A percentile compares a stretch with the other conserved stretches of the same genome.
phyloP scores from a whole-genome alignment of 2,113 vertebrate genomes.

The Chionis minor region DNA sequence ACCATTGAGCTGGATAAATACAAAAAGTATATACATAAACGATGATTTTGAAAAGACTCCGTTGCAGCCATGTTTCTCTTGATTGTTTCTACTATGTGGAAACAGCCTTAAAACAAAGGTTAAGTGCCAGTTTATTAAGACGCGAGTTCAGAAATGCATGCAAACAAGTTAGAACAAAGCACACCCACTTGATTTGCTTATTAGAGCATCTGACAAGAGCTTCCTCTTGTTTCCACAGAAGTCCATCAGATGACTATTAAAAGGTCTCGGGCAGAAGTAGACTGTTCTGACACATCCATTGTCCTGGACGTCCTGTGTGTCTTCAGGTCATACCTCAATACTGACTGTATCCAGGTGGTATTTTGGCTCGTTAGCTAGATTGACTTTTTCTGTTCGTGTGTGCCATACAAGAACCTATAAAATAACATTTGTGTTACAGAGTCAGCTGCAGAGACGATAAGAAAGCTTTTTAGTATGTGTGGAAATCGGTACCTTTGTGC shows the following conservation, averaged over 20 bases:
- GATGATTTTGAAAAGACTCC: neutral
- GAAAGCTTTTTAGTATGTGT: neutral
- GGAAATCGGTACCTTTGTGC: conserved; percentile 86
- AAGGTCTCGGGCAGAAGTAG: neutral
- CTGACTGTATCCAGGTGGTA: conserved; percentile 87
- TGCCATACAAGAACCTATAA: conserved; percentile 96
- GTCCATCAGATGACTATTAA: neutral
- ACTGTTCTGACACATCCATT: neutral
- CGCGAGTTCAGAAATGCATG: conserved; percentile 63
- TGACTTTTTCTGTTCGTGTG: conserved; percentile 96
- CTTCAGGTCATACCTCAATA: conserved; percentile 86
- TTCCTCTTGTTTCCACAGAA: conserved; percentile 28
- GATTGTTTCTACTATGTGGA: conserved; percentile 3
- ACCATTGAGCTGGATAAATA: conserved; percentile 43
- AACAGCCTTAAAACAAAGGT: conserved; percentile 47
- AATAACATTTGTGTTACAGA: neutral
- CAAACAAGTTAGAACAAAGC: conserved; percentile 63
- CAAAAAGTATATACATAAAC: conserved; percentile 42
- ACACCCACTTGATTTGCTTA: neutral
- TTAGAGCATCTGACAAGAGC: neutral
- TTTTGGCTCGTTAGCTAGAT: conserved; percentile 92
- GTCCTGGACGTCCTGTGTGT: neutral
- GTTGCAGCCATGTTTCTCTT: conserved; percentile 5
- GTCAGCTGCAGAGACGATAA: neutral
- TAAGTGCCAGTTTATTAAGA: conserved; percentile 35